These are phyloP conservation scores for Folsomia candida DNA, from an alignment of 2,888 invertebrate genomes.

Conservation along the genomic window DNA sequence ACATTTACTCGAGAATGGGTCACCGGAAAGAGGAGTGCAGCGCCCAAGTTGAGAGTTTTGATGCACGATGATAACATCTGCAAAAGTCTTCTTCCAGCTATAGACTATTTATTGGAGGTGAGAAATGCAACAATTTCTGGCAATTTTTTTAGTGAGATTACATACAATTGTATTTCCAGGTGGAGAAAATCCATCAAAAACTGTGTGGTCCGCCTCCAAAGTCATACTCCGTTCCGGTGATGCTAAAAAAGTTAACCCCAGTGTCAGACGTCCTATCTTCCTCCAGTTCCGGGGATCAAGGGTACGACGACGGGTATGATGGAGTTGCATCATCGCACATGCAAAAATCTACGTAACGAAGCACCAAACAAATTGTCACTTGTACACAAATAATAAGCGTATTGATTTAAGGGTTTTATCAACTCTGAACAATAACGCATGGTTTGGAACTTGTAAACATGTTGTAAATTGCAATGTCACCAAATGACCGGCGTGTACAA, in stretches of 20 bases:
- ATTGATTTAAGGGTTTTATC: too few relatives aligned
- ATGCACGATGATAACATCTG: conserved; percentile 31
- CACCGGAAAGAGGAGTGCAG: conserved; percentile 37
- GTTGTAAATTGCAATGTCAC: too few relatives aligned
- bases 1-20: conserved; percentile 47
- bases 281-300: not conserved
- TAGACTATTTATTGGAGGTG: conserved; percentile 42
- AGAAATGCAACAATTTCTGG: not conserved
- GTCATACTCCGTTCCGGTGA: not conserved
- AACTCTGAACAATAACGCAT: too few relatives aligned
- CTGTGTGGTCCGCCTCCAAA: conserved; percentile 17
- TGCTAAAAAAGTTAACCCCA: not conserved
- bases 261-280: not conserved
- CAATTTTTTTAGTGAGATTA: not conserved
- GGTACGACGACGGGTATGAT: not conserved
- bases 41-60: conserved; percentile 3
- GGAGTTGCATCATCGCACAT: not conserved
- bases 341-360: not conserved
- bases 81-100: conserved; percentile 37
- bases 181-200: conserved; percentile 17
- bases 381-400: not conserved
- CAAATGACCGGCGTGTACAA: too few relatives aligned
- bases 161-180: conserved; percentile 5
- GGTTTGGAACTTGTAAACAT: too few relatives aligned
- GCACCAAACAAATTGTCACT: not conserved